Evolutionary conservation across 1,140 invertebrate species (phyloP).

Genomic region (Antheraea pernyi): DNA sequence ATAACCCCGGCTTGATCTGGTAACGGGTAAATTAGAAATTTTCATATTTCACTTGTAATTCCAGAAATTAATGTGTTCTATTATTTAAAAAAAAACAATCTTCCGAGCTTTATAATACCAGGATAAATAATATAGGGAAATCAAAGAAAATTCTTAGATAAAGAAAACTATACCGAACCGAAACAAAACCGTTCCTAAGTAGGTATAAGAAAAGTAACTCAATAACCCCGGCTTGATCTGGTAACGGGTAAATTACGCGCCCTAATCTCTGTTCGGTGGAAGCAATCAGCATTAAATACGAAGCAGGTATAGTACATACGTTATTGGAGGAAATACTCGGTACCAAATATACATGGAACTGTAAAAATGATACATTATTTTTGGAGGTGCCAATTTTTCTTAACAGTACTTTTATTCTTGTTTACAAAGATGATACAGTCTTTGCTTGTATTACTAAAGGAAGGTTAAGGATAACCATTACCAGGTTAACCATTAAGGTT

Average conservation of each 20-base stretch:
- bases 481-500: too few species aligned
- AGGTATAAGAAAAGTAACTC: background rate
- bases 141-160: background rate
- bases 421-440: too few species aligned
- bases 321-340: slow-evolving; percentile 19
- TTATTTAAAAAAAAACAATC: too few species aligned
- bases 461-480: too few species aligned
- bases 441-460: too few species aligned
- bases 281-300: slow-evolving; percentile 43
- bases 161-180: background rate
- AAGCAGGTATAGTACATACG: slow-evolving; percentile 23
- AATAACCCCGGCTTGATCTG: slow-evolving; percentile 18
- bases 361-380: background rate
- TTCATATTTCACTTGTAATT: too few species aligned
- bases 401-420: background rate
- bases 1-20: slow-evolving; percentile 20
- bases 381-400: background rate
- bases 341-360: background rate
- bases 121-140: background rate
- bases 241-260: slow-evolving; percentile 37
- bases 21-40: slow-evolving; percentile 42
- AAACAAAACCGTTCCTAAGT: background rate
- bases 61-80: too few species aligned
- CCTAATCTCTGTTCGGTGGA: slow-evolving; percentile 34
- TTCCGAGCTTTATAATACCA: background rate